Evolutionary conservation across 2,888 invertebrate species (phyloP), one percentile per base, ranked within the genome.

Genomic region (Tetragnatha montana): DNA sequence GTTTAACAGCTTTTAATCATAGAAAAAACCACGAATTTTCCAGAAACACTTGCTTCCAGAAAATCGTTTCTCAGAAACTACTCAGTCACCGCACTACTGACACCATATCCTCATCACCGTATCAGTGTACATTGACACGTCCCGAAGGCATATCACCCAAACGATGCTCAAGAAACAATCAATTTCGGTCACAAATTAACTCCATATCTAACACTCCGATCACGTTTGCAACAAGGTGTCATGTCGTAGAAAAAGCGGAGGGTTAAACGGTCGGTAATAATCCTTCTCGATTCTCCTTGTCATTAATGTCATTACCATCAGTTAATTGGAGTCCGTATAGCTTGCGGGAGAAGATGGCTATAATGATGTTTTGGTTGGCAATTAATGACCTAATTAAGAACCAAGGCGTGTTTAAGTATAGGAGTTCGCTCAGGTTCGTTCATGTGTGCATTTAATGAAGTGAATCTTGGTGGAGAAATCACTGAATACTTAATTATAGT

Each of bases 111-210:
- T 81, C 70, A 49, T n/a, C n/a, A n/a, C n/a, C n/a, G 35, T 49
- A 50, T 22, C 60, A 8, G n/a, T 81, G 81, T 81, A 69, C 81
- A 81, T 70, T 81, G 81, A 81, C 81, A 81, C 70, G 21, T 81
- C 81, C 81, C 69, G 14, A 60, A n/a, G 60, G 60, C 60, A 60
- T 17, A 17, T 60, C 7, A 60, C 75, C 8, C 81, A 76, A 70
- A 49, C 19, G 69, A 80, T 51, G 50, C 47, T 51, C 8, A n/a
- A 21, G 51, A 78, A 70, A 47, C 49, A 81, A 81, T 81, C 49
- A 76, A 76, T 76, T 76, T 19, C n/a, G 70, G 35, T 35, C 35
- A 69, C 69, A 12, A 80, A 81, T 21, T 19, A 47, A 19, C 19
- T 12, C 35, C 7, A n/a, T 51, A 35, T 79, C 17, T 17, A 79